These are phyloP conservation scores for Drosophila kohkoa DNA, from an alignment of 1,140 invertebrate species.

Conservation along the genomic window DNA sequence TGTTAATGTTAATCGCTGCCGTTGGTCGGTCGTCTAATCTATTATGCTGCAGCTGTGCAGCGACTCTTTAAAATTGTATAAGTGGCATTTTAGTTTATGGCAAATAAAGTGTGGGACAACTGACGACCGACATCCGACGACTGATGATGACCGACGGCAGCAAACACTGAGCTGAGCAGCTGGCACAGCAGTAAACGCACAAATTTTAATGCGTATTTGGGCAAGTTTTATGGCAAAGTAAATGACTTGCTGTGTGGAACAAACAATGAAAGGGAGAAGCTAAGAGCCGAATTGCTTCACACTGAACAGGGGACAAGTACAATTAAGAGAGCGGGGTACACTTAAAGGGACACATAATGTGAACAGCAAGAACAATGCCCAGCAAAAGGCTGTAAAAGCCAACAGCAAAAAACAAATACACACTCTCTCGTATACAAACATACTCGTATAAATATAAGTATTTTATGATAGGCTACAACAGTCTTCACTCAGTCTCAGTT, in stretches of 20 bases:
- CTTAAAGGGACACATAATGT: constrained; percentile 42
- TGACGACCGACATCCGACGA: neutral
- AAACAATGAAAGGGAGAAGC: constrained; percentile 11
- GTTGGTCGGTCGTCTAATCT: constrained; percentile 7
- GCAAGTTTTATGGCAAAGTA: constrained; percentile 60
- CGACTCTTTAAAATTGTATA: constrained; percentile 39
- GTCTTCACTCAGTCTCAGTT: neutral
- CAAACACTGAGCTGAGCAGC: constrained; percentile 41
- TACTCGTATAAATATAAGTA: constrained; percentile 31
- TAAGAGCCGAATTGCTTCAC: neutral
- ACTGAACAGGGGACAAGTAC: constrained; percentile 32
- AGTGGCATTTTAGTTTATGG: constrained; percentile 49
- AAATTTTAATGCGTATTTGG: constrained; percentile 55
- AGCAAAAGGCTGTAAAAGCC: constrained; percentile 44
- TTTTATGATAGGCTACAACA: constrained; percentile 55
- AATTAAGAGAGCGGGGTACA: constrained; percentile 53
- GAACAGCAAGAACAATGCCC: constrained; percentile 18
- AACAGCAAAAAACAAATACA: constrained; percentile 16
- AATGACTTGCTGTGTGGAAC: constrained; percentile 45
- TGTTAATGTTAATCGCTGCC: constrained; percentile 15
- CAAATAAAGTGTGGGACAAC: constrained; percentile 26
- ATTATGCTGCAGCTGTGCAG: constrained; percentile 33
- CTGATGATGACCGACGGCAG: neutral
- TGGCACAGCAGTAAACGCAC: constrained; percentile 45
- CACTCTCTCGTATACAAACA: neutral